Base-by-base conservation (phyloP, 2,888 invertebrate genomes). In the Plebejus argus region DNA sequence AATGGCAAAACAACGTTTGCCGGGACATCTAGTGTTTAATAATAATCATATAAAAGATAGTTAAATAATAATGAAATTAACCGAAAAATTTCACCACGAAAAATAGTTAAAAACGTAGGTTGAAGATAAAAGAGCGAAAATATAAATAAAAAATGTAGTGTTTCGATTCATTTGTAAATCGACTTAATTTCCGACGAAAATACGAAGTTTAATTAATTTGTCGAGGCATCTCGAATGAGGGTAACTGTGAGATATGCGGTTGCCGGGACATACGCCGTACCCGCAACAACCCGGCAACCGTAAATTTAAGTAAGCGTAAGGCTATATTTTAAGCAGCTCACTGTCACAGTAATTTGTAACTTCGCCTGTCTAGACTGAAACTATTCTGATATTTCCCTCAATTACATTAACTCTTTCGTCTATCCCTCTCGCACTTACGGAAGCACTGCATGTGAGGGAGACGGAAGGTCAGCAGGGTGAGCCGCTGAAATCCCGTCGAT, bases 291-390 rank as follows among this genome's bases (percentile, higher is more conserved):
- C 84, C 79, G 82, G 82, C 82, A 82, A 79, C 80, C 86, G 85
- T 89, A 89, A 89, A 88, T 89, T 88, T 82, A 88, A 88, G 86
- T 83, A 87, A 86, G 86, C 88, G 86, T 87, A 84, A 86, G 86
- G 85, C 85, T 88, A 88, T 87, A 89, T 88, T 89, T 88, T 86
- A 89, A 88, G 86, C 86, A 85, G 85, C 81, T 83, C 84, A 82
- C 85, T 83, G 82, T 88, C 86, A 88, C 86, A 87, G 89, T 89
- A 88, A 91, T 89, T 90, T 86, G 86, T 87, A 88, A 89, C 87
- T 87, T 88, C 86, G 83, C 85, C 87, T 87, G 92, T 93, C 92
- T 92, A 92, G 92, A 92, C 92, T 92, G 83, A 89, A 93, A 91
- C 91, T 91, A 91, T 91, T 91, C 87, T 87, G 82, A 87, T 88